Conservation (phyloP, 1,140 invertebrate genomes). For the Stegodyphus mimosarum region DNA sequence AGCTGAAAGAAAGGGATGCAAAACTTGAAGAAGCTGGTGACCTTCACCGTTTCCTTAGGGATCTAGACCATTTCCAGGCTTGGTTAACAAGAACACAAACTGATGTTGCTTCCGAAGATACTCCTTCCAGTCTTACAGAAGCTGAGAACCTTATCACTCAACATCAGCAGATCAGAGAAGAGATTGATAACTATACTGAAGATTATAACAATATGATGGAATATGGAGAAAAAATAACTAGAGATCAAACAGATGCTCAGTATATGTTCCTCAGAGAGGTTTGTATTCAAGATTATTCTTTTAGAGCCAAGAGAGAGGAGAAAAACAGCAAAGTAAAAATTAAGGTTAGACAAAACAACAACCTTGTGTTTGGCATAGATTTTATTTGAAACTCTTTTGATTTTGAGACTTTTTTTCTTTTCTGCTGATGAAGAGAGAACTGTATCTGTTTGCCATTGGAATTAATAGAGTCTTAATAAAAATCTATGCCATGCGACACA, state of each 20-base stretch:
- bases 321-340: too few species aligned
- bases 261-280: conserved; percentile 97
- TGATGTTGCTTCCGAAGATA: conserved; percentile 97
- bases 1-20: conserved; percentile 95
- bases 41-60: conserved; percentile 96
- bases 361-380: too few species aligned
- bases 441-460: too few species aligned
- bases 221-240: conserved; percentile 94
- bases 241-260: conserved; percentile 88
- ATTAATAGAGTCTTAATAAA: too few species aligned
- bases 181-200: conserved; percentile 98
- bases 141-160: conserved; percentile 95
- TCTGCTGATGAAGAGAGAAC: too few species aligned
- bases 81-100: conserved; percentile 99
- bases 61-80: conserved; percentile 99
- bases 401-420: too few species aligned
- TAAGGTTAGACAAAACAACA: too few species aligned
- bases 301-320: too few species aligned
- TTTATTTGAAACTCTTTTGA: too few species aligned
- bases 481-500: too few species aligned
- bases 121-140: conserved; percentile 92
- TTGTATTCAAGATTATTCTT: background rate
- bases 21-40: conserved; percentile 99
- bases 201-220: conserved; percentile 99
- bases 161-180: conserved; percentile 97